Evolutionary conservation across 1,140 invertebrate genomes (phyloP).

Genomic region (Eufriesea mexicana): DNA sequence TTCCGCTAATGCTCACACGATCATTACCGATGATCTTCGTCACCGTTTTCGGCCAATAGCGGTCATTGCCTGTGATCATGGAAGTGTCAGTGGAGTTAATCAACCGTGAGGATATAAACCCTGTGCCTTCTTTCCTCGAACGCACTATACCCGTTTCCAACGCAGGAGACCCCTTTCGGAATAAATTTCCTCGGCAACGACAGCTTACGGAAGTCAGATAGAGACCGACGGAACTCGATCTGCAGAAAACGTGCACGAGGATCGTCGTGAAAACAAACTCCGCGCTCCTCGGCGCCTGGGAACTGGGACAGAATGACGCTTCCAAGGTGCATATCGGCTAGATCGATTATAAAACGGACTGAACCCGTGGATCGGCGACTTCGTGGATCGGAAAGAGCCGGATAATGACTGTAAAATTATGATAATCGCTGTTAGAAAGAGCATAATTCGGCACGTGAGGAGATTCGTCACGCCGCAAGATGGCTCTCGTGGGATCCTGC

Average conservation of each 20-base stretch:
- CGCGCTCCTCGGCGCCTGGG: constrained; percentile 1
- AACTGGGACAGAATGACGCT: constrained; percentile 14
- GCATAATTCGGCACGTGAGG: constrained; percentile 13
- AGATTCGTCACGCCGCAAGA: constrained; percentile 5
- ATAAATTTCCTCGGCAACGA: background rate
- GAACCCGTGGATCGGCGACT: background rate
- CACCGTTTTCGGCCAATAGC: too few species aligned
- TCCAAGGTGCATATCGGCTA: constrained; percentile 13
- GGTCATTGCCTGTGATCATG: too few species aligned
- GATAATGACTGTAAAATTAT: background rate
- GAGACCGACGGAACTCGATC: constrained; percentile 2
- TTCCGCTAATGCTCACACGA: too few species aligned
- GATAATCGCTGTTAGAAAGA: background rate
- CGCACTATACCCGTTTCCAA: too few species aligned
- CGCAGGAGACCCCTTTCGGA: background rate
- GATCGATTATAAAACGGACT: background rate
- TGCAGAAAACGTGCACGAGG: background rate
- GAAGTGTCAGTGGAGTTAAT: too few species aligned
- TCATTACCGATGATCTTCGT: too few species aligned
- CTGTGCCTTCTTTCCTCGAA: too few species aligned
- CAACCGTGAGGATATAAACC: too few species aligned
- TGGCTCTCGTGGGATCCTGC: background rate
- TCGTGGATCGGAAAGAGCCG: background rate
- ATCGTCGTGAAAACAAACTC: constrained; percentile 4
- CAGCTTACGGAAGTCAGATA: background rate